phyloP scores from a whole-genome alignment of 2,113 vertebrate species.

The Aptenodytes forsteri region DNA sequence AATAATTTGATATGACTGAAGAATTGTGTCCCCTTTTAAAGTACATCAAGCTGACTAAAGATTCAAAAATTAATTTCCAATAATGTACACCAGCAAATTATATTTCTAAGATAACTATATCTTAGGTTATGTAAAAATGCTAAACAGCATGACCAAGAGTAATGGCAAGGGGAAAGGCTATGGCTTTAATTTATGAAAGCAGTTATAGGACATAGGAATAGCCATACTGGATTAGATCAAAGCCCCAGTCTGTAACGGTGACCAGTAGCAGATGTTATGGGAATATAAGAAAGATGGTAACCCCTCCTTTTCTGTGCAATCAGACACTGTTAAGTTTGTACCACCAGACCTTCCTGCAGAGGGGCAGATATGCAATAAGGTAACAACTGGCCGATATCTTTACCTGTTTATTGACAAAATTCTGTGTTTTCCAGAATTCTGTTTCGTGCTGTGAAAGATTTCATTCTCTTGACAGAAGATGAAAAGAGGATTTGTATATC shows the following conservation, averaged over 20 bases:
- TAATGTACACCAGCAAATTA: not conserved
- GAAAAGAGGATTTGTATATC: not conserved
- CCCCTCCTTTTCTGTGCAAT: not conserved
- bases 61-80: not conserved
- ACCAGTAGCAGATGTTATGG: slow-evolving; percentile 28
- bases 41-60: not conserved
- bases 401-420: not conserved
- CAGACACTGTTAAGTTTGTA: not conserved
- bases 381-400: not conserved
- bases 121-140: not conserved
- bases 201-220: not conserved
- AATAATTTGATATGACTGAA: not conserved
- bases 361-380: not conserved
- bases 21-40: not conserved
- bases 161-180: not conserved
- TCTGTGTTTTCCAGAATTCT: not conserved
- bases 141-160: not conserved
- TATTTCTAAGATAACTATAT: not conserved
- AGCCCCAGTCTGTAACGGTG: not conserved
- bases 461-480: not conserved
- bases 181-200: slow-evolving; percentile 5
- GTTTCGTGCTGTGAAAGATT: not conserved
- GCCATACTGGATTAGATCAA: slow-evolving; percentile 25
- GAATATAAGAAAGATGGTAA: not conserved
- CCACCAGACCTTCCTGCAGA: not conserved